Base-by-base conservation (phyloP, 2,797 vertebrate genomes). In the Notolabrus celidotus region DNA sequence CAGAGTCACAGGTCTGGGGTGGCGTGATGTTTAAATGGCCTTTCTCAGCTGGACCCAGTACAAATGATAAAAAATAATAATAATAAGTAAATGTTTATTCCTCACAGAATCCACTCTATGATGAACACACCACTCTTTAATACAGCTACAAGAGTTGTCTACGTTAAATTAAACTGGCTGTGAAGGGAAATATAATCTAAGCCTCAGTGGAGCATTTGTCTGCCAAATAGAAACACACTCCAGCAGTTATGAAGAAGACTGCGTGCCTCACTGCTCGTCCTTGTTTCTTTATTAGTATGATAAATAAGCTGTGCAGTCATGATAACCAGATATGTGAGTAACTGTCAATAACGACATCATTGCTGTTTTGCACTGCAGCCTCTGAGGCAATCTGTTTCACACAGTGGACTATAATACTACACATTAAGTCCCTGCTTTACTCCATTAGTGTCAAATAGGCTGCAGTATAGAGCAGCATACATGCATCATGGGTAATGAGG, bases 401-500 rank as follows among this genome's bases (percentile, higher is more conserved):
- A 20, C 43, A 16, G n/a, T 1, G 12, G 50, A 36, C 41, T 29
- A 17, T 47, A 25, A 47, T 19, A 55, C n/a, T 17, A 9, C 53
- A 58, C 56, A 55, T 63, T 45, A 69, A 53, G 66, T 45, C 25
- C 33, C 58, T 12, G 53, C 50, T 63, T 53, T 59, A n/a, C 49
- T 77, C 46, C 45, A 60, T 71, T 71, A 71, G 54, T 58, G 59
- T 64, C 74, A 76, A 50, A 63, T 39, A 51, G 29, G 69, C 65
- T 22, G 53, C 51, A 41, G 43, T 42, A 29, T 20, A 31, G 51
- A 51, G 39, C 50, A 39, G 63, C 66, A 51, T 41, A 49, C 59
- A 54, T 50, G 36, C 38, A 36, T 78, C 71, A 53, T 33, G 19
- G 45, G 55, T 73, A 74, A 79, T 83, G 67, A 73, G 54, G 61